phyloP scores from a whole-genome alignment of 2,888 invertebrate species.

The Campaea margaritaria region DNA sequence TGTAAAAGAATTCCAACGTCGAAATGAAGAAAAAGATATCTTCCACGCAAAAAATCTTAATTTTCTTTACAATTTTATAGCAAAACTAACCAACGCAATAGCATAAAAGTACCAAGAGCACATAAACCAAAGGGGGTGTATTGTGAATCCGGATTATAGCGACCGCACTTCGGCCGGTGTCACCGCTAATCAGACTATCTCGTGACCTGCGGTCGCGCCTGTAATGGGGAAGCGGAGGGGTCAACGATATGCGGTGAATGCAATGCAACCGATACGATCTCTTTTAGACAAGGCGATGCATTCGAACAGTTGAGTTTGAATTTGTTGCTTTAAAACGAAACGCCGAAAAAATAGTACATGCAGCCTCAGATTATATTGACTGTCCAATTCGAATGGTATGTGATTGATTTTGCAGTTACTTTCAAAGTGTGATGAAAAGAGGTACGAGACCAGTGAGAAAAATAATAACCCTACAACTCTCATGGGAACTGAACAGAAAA shows the following conservation, averaged over 20 bases:
- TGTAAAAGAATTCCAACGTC: too few species aligned
- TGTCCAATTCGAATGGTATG: too few species aligned
- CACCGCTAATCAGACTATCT: constrained; percentile 71
- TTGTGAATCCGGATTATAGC: constrained; percentile 55
- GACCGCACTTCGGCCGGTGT: constrained; percentile 50
- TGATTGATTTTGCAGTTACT: not conserved
- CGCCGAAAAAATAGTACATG: too few species aligned
- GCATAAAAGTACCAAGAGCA: constrained; percentile 34
- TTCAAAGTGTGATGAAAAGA: not conserved
- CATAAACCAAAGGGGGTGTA: constrained; percentile 45
- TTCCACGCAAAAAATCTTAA: too few species aligned
- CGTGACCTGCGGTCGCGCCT: constrained; percentile 57
- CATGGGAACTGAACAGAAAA: constrained; percentile 9
- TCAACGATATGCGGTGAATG: constrained; percentile 35
- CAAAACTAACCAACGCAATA: not conserved
- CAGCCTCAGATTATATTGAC: too few species aligned
- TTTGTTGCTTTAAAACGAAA: too few species aligned
- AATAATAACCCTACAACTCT: not conserved
- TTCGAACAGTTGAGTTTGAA: not conserved
- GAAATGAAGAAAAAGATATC: too few species aligned
- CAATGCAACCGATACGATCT: constrained; percentile 12
- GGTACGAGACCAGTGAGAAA: not conserved
- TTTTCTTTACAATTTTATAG: not conserved
- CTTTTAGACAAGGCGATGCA: not conserved
- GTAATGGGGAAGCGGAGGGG: constrained; percentile 46